A percentile compares a stretch with the other conserved stretches of the same genome.
Evolutionary conservation across 2,888 invertebrate genomes (phyloP).

Genomic region (Acanthosepion lycidas): DNA sequence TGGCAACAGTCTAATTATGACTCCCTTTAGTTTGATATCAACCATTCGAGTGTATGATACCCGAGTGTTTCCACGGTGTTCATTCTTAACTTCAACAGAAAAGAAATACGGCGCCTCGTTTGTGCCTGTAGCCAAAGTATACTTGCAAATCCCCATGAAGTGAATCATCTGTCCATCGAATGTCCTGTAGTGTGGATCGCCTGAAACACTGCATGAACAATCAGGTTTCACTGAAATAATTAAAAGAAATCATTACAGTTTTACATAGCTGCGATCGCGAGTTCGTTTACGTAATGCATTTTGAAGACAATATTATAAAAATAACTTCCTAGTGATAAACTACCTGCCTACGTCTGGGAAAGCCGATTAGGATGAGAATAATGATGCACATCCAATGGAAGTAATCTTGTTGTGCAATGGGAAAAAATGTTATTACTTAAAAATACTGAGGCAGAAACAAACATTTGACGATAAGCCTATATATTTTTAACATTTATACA

Average conservation of each 20-base stretch:
- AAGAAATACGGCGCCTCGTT: conserved; percentile 53
- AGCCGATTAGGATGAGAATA: too few species aligned
- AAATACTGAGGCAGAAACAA: too few species aligned
- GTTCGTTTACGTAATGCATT: too few species aligned
- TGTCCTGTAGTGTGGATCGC: conserved; percentile 71
- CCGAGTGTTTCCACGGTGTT: conserved; percentile 54
- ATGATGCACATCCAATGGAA: too few species aligned
- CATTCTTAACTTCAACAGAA: conserved; percentile 58
- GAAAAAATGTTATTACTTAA: too few species aligned
- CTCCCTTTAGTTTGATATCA: conserved; percentile 52
- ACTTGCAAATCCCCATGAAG: conserved; percentile 69
- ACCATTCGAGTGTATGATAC: conserved; percentile 56
- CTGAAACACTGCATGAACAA: conserved; percentile 59
- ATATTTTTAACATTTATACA: too few species aligned
- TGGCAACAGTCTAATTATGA: neutral
- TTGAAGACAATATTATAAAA: too few species aligned
- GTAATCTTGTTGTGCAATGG: too few species aligned
- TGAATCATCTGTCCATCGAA: conserved; percentile 67
- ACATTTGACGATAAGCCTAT: too few species aligned
- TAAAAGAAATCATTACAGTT: neutral
- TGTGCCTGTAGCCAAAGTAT: conserved; percentile 62
- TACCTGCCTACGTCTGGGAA: too few species aligned
- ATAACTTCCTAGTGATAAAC: too few species aligned
- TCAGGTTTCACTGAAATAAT: neutral
- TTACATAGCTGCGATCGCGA: too few species aligned